These are phyloP conservation scores for Zaprionus capensis DNA, from an alignment of 1,140 invertebrate species.

Conservation along the genomic window DNA sequence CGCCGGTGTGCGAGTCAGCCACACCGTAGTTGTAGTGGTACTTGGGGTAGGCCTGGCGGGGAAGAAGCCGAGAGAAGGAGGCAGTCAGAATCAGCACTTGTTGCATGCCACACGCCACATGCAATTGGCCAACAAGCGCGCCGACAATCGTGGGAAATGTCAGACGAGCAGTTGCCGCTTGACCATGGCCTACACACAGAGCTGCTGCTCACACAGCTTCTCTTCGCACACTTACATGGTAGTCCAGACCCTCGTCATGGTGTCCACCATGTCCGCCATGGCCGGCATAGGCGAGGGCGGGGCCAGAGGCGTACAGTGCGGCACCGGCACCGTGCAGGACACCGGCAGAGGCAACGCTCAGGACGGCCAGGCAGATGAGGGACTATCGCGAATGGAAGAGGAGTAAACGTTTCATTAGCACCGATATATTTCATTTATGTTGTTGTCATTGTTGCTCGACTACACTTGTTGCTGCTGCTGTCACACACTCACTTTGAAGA, in stretches of 20 bases:
- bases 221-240: slow-evolving; percentile 68
- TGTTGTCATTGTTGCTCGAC: neutral
- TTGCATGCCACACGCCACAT: slow-evolving; percentile 67
- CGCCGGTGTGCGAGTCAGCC: slow-evolving; percentile 86
- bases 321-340: slow-evolving; percentile 69
- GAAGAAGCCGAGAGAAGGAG: slow-evolving; percentile 9
- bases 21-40: slow-evolving; percentile 86
- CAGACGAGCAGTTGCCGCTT: slow-evolving; percentile 39
- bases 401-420: slow-evolving; percentile 6
- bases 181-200: slow-evolving; percentile 44
- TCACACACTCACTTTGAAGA: slow-evolving; percentile 84
- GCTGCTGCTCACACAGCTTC: neutral
- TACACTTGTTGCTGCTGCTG: slow-evolving; percentile 1
- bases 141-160: slow-evolving; percentile 64
- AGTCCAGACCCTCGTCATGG: slow-evolving; percentile 78
- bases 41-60: slow-evolving; percentile 84
- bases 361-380: slow-evolving; percentile 80
- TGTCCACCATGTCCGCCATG: slow-evolving; percentile 62
- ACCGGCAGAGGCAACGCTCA: slow-evolving; percentile 80
- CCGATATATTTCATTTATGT: slow-evolving; percentile 6
- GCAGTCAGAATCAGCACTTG: slow-evolving; percentile 21
- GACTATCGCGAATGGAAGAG: slow-evolving; percentile 56
- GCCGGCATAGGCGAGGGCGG: slow-evolving; percentile 64
- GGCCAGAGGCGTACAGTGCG: slow-evolving; percentile 67
- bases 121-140: neutral